Evolutionary conservation across 1,140 invertebrate genomes (phyloP).

Genomic region (Cryptotermes secundus): DNA sequence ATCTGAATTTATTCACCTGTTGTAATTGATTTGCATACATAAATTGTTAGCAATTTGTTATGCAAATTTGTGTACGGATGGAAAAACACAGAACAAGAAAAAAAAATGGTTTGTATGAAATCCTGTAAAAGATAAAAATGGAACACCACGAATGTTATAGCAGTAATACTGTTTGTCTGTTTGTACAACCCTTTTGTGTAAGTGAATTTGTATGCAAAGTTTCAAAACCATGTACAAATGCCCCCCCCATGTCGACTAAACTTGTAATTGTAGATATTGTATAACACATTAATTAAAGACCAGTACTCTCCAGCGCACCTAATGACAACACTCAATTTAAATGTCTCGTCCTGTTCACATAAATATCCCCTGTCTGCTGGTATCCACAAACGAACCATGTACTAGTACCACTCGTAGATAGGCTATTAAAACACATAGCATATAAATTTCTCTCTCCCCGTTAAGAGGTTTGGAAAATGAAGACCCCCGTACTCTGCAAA

Average conservation of each 20-base stretch:
- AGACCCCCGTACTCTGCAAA: no score
- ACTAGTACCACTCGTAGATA: background rate
- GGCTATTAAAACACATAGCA: background rate
- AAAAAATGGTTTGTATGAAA: no score
- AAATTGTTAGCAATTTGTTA: no score
- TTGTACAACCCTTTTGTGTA: background rate
- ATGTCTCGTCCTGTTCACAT: background rate
- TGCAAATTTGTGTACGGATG: no score
- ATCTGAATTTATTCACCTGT: no score
- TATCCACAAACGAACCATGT: background rate
- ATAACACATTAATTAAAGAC: background rate
- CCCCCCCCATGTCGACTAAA: background rate
- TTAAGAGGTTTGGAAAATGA: background rate
- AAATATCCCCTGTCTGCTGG: background rate
- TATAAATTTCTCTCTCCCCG: background rate
- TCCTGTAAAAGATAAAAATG: no score
- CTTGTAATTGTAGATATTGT: background rate
- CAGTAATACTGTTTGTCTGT: background rate
- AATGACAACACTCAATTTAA: background rate
- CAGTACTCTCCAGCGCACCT: background rate
- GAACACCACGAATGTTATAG: no score
- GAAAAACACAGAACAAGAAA: no score
- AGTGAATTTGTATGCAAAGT: background rate
- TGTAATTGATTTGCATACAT: no score
- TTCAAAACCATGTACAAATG: background rate